Evolutionary conservation across 2,113 vertebrate genomes (phyloP).

Genomic region (Aptenodytes forsteri): DNA sequence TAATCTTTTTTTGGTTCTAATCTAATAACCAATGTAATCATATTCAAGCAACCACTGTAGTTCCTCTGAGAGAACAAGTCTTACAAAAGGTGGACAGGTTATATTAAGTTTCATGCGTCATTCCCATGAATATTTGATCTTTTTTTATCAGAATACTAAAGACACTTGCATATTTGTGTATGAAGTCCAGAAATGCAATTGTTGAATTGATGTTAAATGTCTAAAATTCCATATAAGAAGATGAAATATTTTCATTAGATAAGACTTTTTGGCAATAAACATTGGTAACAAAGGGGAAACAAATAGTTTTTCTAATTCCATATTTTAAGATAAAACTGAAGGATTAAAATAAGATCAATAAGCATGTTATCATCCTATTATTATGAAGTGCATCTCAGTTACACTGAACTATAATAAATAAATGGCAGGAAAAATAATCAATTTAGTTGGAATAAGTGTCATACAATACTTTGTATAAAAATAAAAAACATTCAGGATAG

Average conservation of each 20-base stretch:
- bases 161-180: not conserved
- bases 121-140: not conserved
- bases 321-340: not conserved
- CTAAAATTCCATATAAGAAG: not conserved
- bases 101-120: not conserved
- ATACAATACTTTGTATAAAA: not conserved
- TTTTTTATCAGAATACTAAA: not conserved
- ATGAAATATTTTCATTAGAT: not conserved
- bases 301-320: not conserved
- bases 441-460: not conserved
- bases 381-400: not conserved
- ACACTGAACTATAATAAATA: constrained; percentile 3
- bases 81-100: not conserved
- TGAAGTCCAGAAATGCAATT: not conserved
- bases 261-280: not conserved
- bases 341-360: constrained; percentile 27
- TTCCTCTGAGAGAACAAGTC: not conserved
- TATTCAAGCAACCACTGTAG: not conserved
- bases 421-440: constrained; percentile 28
- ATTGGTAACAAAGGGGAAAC: not conserved
- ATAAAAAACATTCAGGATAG: not conserved
- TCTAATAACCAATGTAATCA: not conserved
- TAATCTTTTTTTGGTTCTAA: not conserved
- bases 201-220: not conserved
- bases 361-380: not conserved